Conservation (phyloP, 2,797 vertebrate genomes). For the Xyrichtys novacula region DNA sequence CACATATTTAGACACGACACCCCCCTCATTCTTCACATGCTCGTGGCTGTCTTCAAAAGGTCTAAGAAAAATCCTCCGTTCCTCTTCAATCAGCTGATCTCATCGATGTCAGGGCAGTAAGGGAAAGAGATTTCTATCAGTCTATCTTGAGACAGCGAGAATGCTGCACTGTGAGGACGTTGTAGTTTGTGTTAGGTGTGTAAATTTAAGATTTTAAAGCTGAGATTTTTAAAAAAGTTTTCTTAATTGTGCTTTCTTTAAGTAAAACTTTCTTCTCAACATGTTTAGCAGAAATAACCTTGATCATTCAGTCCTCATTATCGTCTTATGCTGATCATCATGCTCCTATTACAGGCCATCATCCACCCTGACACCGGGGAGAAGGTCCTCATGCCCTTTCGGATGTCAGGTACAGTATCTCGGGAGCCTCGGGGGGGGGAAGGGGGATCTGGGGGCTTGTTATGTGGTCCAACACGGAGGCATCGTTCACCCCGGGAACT, state of each 20-base stretch:
- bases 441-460: conserved; percentile 64
- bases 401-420: conserved; percentile 92
- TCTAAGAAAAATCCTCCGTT: not conserved
- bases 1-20: too few relatives aligned
- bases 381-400: conserved; percentile 97
- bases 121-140: conserved; percentile 29
- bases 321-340: conserved; percentile 28
- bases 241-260: not conserved
- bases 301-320: conserved; percentile 34
- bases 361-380: conserved; percentile 95
- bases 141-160: conserved; percentile 15
- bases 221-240: not conserved
- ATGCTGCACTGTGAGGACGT: too few relatives aligned
- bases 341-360: conserved; percentile 87
- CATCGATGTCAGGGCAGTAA: too few relatives aligned
- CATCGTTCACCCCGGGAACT: conserved; percentile 61
- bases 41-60: not conserved
- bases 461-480: conserved; percentile 69
- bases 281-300: not conserved
- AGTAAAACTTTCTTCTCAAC: not conserved
- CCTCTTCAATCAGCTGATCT: conserved; percentile 18
- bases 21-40: too few relatives aligned
- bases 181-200: too few relatives aligned
- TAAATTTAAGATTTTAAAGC: not conserved
- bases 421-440: conserved; percentile 2